Evolutionary conservation across 2,797 vertebrate species (phyloP), one percentile per base, ranked within the genome.

Genomic region (Lates japonicus): DNA sequence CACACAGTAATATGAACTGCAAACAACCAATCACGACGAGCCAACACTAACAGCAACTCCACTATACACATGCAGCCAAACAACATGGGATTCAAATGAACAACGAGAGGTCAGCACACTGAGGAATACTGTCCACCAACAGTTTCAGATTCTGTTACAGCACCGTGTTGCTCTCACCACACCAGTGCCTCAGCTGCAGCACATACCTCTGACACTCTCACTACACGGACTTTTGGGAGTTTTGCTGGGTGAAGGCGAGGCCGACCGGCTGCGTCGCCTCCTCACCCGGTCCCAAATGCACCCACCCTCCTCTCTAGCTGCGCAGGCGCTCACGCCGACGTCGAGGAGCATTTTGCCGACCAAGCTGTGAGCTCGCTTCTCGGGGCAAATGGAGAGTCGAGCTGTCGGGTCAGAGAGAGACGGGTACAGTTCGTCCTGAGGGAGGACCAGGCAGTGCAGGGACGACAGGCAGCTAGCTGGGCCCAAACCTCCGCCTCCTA

Each of bases 371-470:
- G 94, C 78, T 71, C 72, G 83, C 80, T 92, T 87, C 61, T 93
- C 89, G 5, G 85, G 72, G 83, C 90, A 81, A 67, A 90, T 5
- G 6, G 92, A 90, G 0, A 93, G 85, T 19, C 81, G 92, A 46
- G 89, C 57, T 3, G 84, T 55, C 0, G 87, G 90, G 60, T 94
- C 87, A 0, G 93, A 88, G 5, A 95, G 89, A 17, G 92, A 70
- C 5, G 91, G 73, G 77, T 92, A 95, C 20, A 95, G 88, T 67
- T 97, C 96, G 11, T 96, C 96, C n/a, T 94, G 90, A 17, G 96
- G 96, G 84, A 97, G 95, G 17, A 96, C 90, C 42, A 96, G 93
- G 91, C 96, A 96, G 87, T 95, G 96, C 5, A 97, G 82, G 7
- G 95, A 94, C 1, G 90, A 92, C 73, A 97, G 91, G 83, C 96